A percentile compares a stretch with the other conserved stretches of the same genome.
These are phyloP conservation scores for Lethenteron camtschaticum DNA, from an alignment of 2,113 vertebrate species.

Conservation along the genomic window DNA sequence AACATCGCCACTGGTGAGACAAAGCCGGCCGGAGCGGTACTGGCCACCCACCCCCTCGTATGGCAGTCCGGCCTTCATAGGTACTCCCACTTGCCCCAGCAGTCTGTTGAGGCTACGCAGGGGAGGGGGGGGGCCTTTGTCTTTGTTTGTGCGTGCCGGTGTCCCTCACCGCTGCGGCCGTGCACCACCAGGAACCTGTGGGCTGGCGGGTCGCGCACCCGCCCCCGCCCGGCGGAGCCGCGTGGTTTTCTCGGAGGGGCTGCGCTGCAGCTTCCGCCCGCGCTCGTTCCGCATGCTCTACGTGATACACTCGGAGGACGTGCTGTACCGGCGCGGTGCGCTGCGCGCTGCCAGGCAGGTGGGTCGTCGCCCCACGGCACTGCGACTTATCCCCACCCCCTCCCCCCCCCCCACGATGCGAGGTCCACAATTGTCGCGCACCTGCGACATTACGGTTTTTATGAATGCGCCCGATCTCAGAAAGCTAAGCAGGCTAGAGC, in stretches of 20 bases:
- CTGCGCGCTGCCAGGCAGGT: slow-evolving; percentile 77
- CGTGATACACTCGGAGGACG: slow-evolving; percentile 87
- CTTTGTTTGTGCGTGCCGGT: no score
- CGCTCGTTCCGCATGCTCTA: slow-evolving; percentile 92
- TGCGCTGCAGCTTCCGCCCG: slow-evolving; percentile 79
- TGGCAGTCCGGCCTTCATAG: not conserved
- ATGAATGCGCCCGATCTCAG: no score
- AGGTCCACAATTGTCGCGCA: no score
- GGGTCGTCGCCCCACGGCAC: not conserved
- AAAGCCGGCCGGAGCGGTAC: no score
- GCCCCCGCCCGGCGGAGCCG: not conserved
- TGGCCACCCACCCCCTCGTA: no score
- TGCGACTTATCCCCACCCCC: no score
- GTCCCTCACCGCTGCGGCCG: not conserved
- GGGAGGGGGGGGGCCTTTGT: no score
- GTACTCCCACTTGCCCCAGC: not conserved
- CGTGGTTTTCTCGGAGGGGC: slow-evolving; percentile 8
- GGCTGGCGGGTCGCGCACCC: not conserved
- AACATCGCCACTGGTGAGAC: no score
- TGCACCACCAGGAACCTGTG: not conserved
- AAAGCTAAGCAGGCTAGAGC: no score
- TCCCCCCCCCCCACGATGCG: no score
- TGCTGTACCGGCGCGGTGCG: slow-evolving; percentile 85
- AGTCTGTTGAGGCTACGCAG: not conserved
- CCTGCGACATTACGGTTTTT: no score